Base-by-base conservation (phyloP, 2,797 vertebrate species). In the Echiichthys vipera region DNA sequence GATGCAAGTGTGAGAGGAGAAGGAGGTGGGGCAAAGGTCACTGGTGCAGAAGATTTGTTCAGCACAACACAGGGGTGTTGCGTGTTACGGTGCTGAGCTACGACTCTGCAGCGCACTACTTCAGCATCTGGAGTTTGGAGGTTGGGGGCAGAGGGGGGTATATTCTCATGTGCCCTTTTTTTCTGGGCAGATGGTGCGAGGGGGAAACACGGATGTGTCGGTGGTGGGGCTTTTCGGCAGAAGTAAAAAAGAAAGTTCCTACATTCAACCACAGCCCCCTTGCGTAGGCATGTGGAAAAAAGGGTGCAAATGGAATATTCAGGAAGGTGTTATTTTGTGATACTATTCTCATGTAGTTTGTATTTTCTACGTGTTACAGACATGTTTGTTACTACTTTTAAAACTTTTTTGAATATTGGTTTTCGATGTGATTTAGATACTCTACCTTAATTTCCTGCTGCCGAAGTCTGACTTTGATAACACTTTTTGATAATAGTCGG, bases 31-130 rank as follows among this genome's bases (percentile, higher is more conserved):
- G 22, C 81, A 91, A 87, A 93, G 74, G 81, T 93, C 88, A 92
- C 64, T 72, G 80, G 86, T 75, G 88, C 88, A 92, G 89, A 95
- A 92, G 90, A 94, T 93, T 87, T 76, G 84, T 67, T 91, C 34
- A 80, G 86, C 85, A 78, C 37, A 80, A 53, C 74, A 73, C 65
- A 0, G 80, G 86, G 76, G 73, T 83, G 74, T 74, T 73, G 80
- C 74, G 78, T 92, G 87, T 79, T 65, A 67, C 53, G 75, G 4
- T 5, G 64, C 65, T 1, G 58, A 74, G 63, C 45, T 42, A 10
- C 50, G 24, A 57, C 59, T 84, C 73, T 3, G 34, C 47, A 45
- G 49, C 50, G 8, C 5, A 18, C 13, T 37, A 74, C 71, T 78
- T 79, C 84, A 88, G 87, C 90, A 90, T 88, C 87, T 91, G 87